Base-by-base conservation (phyloP, 2,888 invertebrate genomes). In the Tanypteryx hageni region DNA sequence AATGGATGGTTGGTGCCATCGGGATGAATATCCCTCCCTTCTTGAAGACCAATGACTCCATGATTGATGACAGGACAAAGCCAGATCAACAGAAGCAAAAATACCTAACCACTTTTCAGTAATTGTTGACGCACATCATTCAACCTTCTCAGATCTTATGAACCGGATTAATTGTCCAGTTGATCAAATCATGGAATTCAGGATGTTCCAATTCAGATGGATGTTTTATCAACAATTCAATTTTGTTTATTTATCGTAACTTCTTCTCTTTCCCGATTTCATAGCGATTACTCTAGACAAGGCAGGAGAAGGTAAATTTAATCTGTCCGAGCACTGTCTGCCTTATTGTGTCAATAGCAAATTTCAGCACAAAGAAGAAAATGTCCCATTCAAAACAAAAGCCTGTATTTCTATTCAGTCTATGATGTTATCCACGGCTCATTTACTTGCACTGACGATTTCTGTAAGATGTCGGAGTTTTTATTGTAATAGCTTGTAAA, bases 21-120 rank as follows among this genome's bases (percentile, higher is more conserved):
- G 92, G 92, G 57, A 92, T 93, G 85, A 94, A 93, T 58, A 94
- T 93, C 22, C 93, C 94, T 13, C 93, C 93, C 76, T 93, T 93
- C 82, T 92, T 92, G 92, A 94, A 93, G 92, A 94, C 93, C 64
- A 94, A 92, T 10, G 93, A 92, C 76, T 92, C 92, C 92, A 92
- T 92, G 16, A 85, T 92, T 68, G 92, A 92, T 92, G 92, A 85
- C 92, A 92, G 92, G 92, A 1, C 22, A 68, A 18, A 16, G 22
- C 0, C 9, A 76, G 27, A 27, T 76, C 9, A 76, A 76, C 76
- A 27, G 22, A 22, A 10, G 44, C 1, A 5, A 3, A 44, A 44
- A 44, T 44, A 44, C 44, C 44, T 44, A 5, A 44, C 44, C 44
- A 44, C 44, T 44, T 44, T 44, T 44, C 44, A 44, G 44, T 44